Percentiles rank a stretch among this genome's conserved stretches.
phyloP scores from a whole-genome alignment of 2,797 vertebrate species.

The Anas bahamensis region DNA sequence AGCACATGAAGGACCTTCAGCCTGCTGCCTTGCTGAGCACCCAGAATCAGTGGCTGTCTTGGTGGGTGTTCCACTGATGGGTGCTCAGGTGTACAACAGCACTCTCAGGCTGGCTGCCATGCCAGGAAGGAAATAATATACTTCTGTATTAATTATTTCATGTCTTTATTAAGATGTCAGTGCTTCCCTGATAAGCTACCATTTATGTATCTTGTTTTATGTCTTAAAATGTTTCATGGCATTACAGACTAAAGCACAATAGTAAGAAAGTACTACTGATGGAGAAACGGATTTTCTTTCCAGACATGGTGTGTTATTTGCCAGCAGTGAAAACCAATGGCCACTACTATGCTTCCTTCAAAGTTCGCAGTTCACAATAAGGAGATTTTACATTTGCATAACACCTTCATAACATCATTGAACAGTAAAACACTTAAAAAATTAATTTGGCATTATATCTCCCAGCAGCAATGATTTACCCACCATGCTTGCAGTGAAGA shows the following conservation, averaged over 20 bases:
- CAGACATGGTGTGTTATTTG: not conserved
- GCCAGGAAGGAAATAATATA: slow-evolving; percentile 12
- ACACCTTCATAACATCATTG: slow-evolving; percentile 6
- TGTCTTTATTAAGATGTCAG: slow-evolving; percentile 8
- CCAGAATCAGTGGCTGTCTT: not conserved
- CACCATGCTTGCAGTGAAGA: not conserved
- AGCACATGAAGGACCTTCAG: not conserved
- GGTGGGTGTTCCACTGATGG: not conserved
- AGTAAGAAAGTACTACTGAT: not conserved
- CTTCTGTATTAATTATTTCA: slow-evolving; percentile 38
- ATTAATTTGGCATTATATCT: slow-evolving; percentile 31
- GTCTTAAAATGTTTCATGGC: not conserved
- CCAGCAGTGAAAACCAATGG: slow-evolving; percentile 4
- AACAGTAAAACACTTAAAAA: slow-evolving; percentile 21
- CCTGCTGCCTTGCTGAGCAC: not conserved
- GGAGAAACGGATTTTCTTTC: not conserved
- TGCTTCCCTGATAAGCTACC: not conserved
- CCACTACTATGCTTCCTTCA: not conserved
- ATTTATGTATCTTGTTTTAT: slow-evolving; percentile 7
- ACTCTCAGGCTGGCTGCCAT: not conserved
- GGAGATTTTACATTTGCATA: slow-evolving; percentile 28
- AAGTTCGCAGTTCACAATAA: not conserved
- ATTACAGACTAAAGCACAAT: not conserved
- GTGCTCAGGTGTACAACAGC: slow-evolving; percentile 4
- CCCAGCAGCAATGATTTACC: not conserved